A percentile compares a stretch with the other conserved stretches of the same genome.
phyloP scores from a whole-genome alignment of 2,113 vertebrate species.

The Pelusios castaneus region DNA sequence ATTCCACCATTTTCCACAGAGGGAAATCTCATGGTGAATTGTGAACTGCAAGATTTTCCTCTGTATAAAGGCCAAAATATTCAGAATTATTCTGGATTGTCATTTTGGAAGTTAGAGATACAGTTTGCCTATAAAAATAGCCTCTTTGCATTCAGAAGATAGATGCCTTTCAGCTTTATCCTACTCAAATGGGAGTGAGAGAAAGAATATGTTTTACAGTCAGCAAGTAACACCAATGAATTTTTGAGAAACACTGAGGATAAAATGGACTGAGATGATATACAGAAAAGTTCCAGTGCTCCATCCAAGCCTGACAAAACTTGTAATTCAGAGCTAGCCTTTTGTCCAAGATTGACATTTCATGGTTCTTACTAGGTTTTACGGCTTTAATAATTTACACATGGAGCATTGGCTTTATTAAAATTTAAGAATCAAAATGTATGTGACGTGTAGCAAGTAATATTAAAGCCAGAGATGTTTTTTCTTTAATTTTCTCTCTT shows the following conservation, averaged over 20 bases:
- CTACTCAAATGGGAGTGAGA: not conserved
- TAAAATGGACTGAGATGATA: conserved; percentile 40
- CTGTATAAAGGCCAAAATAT: not conserved
- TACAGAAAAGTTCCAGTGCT: conserved; percentile 30
- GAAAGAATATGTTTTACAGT: not conserved
- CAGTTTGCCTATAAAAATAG: not conserved
- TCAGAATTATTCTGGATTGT: not conserved
- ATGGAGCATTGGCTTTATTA: conserved; percentile 37
- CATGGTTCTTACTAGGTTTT: conserved; percentile 37
- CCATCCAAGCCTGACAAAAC: conserved; percentile 44
- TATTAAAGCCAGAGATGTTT: not conserved
- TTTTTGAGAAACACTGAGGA: not conserved
- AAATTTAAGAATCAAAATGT: conserved; percentile 43
- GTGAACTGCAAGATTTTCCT: not conserved
- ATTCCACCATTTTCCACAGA: not conserved
- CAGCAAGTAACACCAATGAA: not conserved
- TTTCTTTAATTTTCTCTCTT: conserved; percentile 14
- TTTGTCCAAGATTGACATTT: not conserved
- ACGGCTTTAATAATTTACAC: conserved; percentile 51
- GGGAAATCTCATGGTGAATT: not conserved
- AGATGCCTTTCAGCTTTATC: not conserved
- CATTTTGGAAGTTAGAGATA: not conserved
- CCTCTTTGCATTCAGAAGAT: not conserved
- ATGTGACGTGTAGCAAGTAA: conserved; percentile 32
- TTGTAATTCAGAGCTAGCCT: conserved; percentile 40